phyloP scores from a whole-genome alignment of 2,797 vertebrate species.

The Streptopelia turtur region DNA sequence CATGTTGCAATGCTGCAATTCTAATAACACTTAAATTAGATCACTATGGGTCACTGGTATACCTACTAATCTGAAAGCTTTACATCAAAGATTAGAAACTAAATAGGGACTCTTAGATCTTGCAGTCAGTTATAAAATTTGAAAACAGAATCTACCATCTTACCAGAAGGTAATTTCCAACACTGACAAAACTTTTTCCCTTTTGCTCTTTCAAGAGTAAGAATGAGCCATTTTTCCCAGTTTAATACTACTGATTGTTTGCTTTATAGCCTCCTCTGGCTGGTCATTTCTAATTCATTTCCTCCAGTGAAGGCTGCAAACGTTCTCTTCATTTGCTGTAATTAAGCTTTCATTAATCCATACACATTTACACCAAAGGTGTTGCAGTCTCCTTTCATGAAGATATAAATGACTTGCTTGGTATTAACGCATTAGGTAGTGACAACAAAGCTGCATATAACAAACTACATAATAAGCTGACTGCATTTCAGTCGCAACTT shows the following conservation, averaged over 20 bases:
- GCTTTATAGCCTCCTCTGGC: background rate
- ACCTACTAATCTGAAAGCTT: conserved; percentile 1
- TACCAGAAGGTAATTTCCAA: background rate
- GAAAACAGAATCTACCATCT: background rate
- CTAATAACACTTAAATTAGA: conserved; percentile 26
- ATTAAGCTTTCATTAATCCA: conserved; percentile 49
- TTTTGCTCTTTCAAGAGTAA: background rate
- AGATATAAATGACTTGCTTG: background rate
- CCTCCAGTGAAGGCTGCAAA: background rate
- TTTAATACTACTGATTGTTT: conserved; percentile 42
- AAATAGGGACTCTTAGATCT: background rate
- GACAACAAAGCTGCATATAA: background rate
- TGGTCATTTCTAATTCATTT: conserved; percentile 28
- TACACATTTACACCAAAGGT: background rate
- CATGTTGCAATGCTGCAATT: background rate
- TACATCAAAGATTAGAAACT: background rate
- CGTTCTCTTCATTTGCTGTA: conserved; percentile 33
- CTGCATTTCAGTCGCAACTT: background rate
- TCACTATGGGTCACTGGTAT: background rate
- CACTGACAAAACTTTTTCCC: background rate
- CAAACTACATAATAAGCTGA: background rate
- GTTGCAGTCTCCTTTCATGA: background rate
- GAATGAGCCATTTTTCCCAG: background rate
- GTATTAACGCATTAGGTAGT: background rate
- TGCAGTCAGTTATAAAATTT: background rate